Base-by-base conservation (phyloP, 2,113 vertebrate species). In the Mobula hypostoma region DNA sequence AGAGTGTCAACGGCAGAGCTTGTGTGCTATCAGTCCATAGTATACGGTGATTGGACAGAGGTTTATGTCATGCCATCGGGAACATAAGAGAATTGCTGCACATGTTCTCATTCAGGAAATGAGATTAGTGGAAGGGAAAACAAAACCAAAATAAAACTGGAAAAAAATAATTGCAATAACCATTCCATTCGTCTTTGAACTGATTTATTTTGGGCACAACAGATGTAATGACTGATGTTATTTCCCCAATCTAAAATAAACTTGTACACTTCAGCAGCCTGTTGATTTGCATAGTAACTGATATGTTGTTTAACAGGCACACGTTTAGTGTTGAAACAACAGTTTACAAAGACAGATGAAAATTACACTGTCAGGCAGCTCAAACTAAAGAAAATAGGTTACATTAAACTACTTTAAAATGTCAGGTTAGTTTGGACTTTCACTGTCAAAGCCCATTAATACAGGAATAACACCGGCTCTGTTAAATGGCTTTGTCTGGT, bases 281-380 rank as follows among this genome's bases (percentile, higher is more conserved):
- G 36, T 29, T 15, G 91, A 72, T 93, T 40, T 93, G 70, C 70
- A 74, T 72, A 72, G 70, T 56, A 72, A 74, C 68, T 48, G 91
- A 56, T 93, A 76, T 15, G 21, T 58, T 87, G 40, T 87, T 93
- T 29, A 93, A 93, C 91, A 93, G 90, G 68, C 90, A 92, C 40
- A 72, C 91, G 27, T 74, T 70, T 40, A 72, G 21, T 48, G 40
- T 72, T 93, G 36, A 93, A 56, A 93, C 40, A 93, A 74, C 91
- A 93, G 91, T 76, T 93, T 93, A 93, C 91, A 93, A 74, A 93
- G 91, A 93, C 91, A 93, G 91, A 27, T 94, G 95, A 95, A 95
- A 95, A 95, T 95, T 94, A 94, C 95, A 68, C 94, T 95, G 95
- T 95, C 95, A 95, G 94, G 68, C 80, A 94, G 92, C 78, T 94